phyloP scores from a whole-genome alignment of 2,888 invertebrate species.

The Watsonalla cultraria region DNA sequence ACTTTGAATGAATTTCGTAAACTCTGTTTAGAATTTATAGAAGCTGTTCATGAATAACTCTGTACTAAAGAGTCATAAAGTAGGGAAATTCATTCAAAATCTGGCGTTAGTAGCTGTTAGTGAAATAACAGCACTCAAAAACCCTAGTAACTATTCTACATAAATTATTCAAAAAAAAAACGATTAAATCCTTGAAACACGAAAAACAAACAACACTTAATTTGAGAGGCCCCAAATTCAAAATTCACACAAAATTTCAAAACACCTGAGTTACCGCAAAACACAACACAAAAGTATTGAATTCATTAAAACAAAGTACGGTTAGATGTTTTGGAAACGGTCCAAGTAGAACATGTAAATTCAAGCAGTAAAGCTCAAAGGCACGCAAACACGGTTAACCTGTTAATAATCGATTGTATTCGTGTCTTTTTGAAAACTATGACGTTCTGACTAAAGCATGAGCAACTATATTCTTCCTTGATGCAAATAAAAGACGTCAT shows the following conservation, averaged over 20 bases:
- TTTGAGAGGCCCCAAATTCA: conserved; percentile 18
- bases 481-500: neutral
- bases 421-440: neutral
- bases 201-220: conserved; percentile 21
- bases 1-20: conserved; percentile 61
- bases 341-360: conserved; percentile 23
- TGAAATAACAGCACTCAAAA: conserved; percentile 72
- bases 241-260: conserved; percentile 27
- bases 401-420: neutral
- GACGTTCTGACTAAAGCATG: neutral
- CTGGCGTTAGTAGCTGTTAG: conserved; percentile 76
- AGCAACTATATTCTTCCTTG: neutral
- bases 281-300: conserved; percentile 26
- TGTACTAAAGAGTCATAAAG: neutral
- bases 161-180: conserved; percentile 15
- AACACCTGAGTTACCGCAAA: conserved; percentile 27
- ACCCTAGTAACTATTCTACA: conserved; percentile 22
- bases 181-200: conserved; percentile 14
- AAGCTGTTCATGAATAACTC: too few species aligned
- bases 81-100: conserved; percentile 61
- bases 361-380: conserved; percentile 16
- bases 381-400: conserved; percentile 21
- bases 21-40: neutral
- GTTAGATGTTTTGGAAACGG: conserved; percentile 29
- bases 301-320: conserved; percentile 21